Percentiles rank a stretch among this genome's conserved stretches.
Conservation (phyloP, 2,888 invertebrate genomes). For the Lasioglossum calceatum region DNA sequence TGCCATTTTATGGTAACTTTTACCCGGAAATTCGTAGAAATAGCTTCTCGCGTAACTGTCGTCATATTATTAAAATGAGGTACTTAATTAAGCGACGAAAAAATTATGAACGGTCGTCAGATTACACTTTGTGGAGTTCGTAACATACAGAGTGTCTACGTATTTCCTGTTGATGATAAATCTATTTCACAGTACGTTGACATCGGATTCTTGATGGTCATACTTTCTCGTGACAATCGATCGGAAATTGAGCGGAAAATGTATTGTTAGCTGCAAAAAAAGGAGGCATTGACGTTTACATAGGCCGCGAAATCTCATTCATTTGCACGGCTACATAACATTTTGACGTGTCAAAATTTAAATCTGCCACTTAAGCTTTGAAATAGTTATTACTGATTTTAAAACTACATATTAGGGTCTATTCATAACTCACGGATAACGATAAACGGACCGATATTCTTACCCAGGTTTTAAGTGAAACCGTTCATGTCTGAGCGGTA, state of each 20-base stretch:
- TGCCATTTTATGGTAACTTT: conserved; percentile 3
- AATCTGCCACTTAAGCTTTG: not conserved
- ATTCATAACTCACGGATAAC: too few relatives aligned
- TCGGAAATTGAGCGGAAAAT: conserved; percentile 30
- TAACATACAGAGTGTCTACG: not conserved
- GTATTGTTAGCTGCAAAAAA: not conserved
- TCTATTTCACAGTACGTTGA: conserved; percentile 16
- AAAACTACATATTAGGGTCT: too few relatives aligned
- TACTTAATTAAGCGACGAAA: not conserved
- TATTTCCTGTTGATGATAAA: not conserved
- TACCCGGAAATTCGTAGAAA: conserved; percentile 8
- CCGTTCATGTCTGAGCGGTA: too few relatives aligned
- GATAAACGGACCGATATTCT: too few relatives aligned
- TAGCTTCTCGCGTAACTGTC: not conserved
- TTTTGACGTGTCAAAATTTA: too few relatives aligned
- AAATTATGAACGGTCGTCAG: not conserved
- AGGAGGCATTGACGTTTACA: not conserved
- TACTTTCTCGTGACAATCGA: conserved; percentile 32
- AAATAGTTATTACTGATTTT: not conserved
- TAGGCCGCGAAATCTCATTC: not conserved
- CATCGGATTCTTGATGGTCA: conserved; percentile 19
- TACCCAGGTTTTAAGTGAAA: too few relatives aligned
- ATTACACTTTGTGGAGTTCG: not conserved
- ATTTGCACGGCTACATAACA: not conserved
- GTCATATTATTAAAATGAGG: not conserved